A percentile compares a stretch with the other conserved stretches of the same genome.
These are phyloP conservation scores for Globodera ellingtonae DNA, from an alignment of 1,140 invertebrate species.

Conservation along the genomic window DNA sequence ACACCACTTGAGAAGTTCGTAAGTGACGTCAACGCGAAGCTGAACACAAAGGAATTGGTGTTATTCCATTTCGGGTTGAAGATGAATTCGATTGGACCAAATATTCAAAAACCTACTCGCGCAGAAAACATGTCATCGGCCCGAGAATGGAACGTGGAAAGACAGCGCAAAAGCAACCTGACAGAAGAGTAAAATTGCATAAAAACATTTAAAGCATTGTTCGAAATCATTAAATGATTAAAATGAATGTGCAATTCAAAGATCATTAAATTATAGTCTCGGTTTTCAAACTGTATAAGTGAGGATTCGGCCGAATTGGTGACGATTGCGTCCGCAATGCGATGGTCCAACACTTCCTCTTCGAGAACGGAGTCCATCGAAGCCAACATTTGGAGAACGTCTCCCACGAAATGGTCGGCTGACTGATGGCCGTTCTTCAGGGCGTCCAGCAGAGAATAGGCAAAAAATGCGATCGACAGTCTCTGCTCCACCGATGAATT, in stretches of 20 bases:
- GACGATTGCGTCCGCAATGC: slow-evolving; percentile 2
- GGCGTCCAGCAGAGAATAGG: not conserved
- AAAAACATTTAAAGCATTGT: not conserved
- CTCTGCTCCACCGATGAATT: not conserved
- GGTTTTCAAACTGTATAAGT: not conserved
- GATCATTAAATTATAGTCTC: too few relatives aligned
- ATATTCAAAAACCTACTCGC: not conserved
- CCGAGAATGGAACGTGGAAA: slow-evolving; percentile 3
- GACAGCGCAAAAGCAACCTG: slow-evolving; percentile 11
- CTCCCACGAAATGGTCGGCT: not conserved
- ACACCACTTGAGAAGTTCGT: slow-evolving; percentile 41
- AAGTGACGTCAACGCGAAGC: slow-evolving; percentile 33
- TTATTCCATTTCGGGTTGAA: not conserved
- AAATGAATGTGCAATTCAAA: too few relatives aligned
- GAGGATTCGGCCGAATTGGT: slow-evolving; percentile 7
- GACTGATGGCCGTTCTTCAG: not conserved
- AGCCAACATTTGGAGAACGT: slow-evolving; percentile 11
- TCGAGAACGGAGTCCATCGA: slow-evolving; percentile 12
- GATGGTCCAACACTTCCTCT: slow-evolving; percentile 24
- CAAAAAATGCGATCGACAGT: slow-evolving; percentile 20
- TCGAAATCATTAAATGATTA: too few relatives aligned
- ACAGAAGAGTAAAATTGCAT: not conserved
- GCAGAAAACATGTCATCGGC: not conserved
- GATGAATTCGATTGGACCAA: not conserved
- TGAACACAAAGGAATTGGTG: slow-evolving; percentile 21